A percentile compares a stretch with the other conserved stretches of the same genome.
Evolutionary conservation across 2,888 invertebrate genomes (phyloP).

Genomic region (Orgyia antiqua): DNA sequence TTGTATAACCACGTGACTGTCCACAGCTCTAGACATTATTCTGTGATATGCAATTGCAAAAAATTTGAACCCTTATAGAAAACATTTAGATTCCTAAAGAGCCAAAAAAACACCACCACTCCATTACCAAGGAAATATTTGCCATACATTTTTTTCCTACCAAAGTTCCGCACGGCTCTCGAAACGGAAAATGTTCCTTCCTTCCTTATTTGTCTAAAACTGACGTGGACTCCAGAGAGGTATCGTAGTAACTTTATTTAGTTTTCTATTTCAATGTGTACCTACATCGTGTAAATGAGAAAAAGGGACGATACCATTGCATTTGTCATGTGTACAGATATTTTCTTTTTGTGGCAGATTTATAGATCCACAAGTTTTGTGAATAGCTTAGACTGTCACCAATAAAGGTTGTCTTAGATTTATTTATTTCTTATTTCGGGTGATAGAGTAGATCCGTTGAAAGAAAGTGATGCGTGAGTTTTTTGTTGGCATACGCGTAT

Average conservation of each 20-base stretch:
- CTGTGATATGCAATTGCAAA: no score
- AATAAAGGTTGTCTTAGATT: conserved; percentile 21
- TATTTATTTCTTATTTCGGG: conserved; percentile 16
- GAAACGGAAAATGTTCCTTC: conserved; percentile 48
- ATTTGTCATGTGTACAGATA: conserved; percentile 44
- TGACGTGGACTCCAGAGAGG: conserved; percentile 44
- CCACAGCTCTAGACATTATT: no score
- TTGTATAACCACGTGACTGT: no score
- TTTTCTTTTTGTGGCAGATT: conserved; percentile 33
- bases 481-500: no score
- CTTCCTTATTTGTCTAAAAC: conserved; percentile 67
- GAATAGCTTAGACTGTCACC: conserved; percentile 21
- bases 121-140: conserved; percentile 24
- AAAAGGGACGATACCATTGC: conserved; percentile 47
- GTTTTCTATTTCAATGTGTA: conserved; percentile 51
- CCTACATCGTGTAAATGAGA: conserved; percentile 52
- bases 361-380: conserved; percentile 15
- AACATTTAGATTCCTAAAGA: no score
- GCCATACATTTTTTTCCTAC: conserved; percentile 19
- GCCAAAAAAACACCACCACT: no score
- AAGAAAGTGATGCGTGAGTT: conserved; percentile 3
- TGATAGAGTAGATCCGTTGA: conserved; percentile 6
- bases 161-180: conserved; percentile 29
- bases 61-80: no score
- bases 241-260: conserved; percentile 50